These are phyloP conservation scores for Malaclemys terrapin DNA, from an alignment of 2,113 vertebrate genomes.

Conservation along the genomic window DNA sequence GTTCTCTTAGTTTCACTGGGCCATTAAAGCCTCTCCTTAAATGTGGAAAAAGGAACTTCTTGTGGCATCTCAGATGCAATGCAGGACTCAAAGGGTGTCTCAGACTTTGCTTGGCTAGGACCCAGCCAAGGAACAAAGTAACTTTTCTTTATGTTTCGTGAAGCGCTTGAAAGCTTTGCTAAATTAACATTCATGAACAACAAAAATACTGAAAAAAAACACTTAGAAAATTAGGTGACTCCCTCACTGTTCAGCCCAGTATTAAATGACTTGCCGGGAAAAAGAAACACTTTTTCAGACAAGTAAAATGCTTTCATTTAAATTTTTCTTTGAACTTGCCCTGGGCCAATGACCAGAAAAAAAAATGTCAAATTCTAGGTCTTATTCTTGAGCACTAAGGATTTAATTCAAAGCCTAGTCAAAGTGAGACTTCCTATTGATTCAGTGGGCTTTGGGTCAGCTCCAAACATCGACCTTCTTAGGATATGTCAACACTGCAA, in stretches of 20 bases:
- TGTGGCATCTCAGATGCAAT: not conserved
- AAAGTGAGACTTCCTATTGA: not conserved
- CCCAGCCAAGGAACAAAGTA: not conserved
- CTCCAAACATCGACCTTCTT: not conserved
- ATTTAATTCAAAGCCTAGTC: not conserved
- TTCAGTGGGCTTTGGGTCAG: not conserved
- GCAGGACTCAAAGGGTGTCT: not conserved
- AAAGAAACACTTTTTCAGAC: rapidly evolving
- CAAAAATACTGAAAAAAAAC: not conserved
- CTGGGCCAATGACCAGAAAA: not conserved
- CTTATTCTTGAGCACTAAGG: not conserved
- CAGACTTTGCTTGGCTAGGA: not conserved
- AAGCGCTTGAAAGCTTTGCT: not conserved
- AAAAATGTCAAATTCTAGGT: not conserved
- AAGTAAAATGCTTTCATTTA: not conserved
- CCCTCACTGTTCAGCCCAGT: not conserved
- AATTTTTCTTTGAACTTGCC: not conserved
- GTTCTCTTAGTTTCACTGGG: not conserved
- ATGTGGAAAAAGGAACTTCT: not conserved
- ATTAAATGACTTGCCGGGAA: not conserved
- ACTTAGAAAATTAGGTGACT: not conserved
- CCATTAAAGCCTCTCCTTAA: not conserved
- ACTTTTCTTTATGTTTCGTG: not conserved
- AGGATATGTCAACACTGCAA: not conserved
- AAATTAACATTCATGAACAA: not conserved